Conservation (phyloP, 30 jellyfish, hydroid and myxozoan genomes). For the Cassiopea andromeda region DNA sequence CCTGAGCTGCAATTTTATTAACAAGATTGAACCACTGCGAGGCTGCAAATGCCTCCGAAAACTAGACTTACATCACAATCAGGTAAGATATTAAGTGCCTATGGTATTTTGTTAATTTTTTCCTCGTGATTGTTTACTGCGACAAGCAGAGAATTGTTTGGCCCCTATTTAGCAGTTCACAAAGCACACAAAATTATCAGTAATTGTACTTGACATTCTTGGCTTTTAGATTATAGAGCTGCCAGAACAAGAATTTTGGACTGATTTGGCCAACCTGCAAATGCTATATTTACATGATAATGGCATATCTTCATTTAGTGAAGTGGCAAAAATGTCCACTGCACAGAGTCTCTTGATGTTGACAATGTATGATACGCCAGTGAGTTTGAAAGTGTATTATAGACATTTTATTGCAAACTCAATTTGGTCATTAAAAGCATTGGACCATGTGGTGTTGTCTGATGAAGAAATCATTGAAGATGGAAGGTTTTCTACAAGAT, state of each 20-base stretch:
- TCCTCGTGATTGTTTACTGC: no score
- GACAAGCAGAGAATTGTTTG: no score
- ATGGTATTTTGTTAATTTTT: background rate
- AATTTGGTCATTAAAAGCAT: conserved; percentile 82
- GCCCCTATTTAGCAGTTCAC: no score
- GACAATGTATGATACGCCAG: conserved; percentile 88
- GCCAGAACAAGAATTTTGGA: conserved; percentile 82
- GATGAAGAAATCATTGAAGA: conserved; percentile 95
- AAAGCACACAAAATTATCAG: no score
- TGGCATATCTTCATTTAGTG: conserved; percentile 66
- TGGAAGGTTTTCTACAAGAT: conserved; percentile 64
- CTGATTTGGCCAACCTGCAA: conserved; percentile 31
- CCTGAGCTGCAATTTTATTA: conserved; percentile 69
- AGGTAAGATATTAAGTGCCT: conserved; percentile 59
- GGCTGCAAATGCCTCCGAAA: conserved; percentile 54
- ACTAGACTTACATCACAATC: conserved; percentile 84
- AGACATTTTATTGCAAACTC: conserved; percentile 91
- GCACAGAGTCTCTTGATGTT: conserved; percentile 56
- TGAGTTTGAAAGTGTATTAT: conserved; percentile 76
- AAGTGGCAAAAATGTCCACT: conserved; percentile 42
- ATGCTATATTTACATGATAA: conserved; percentile 82
- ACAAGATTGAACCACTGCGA: conserved; percentile 43
- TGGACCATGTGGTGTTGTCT: conserved; percentile 80
- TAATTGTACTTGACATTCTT: no score
- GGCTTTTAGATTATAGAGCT: conserved; percentile 54